Conservation (phyloP, 2,113 vertebrate species). For the Corythoichthys haematopterus region DNA sequence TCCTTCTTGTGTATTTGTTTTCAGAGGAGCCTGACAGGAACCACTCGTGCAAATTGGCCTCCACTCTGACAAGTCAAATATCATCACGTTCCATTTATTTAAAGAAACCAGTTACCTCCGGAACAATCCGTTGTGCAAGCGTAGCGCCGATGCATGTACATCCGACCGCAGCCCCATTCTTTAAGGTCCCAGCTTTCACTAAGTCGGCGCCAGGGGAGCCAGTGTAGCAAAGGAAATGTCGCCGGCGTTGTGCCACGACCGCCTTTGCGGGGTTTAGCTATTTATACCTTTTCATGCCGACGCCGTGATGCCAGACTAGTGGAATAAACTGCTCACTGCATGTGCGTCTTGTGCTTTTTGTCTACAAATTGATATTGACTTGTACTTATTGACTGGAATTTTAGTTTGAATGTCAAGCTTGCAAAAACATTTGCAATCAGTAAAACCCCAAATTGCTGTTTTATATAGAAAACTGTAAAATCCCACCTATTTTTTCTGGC, state of each 20-base stretch:
- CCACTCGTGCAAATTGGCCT: constrained; percentile 39
- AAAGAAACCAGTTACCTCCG: constrained; percentile 11
- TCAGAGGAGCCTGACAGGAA: constrained; percentile 14
- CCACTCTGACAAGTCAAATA: constrained; percentile 25
- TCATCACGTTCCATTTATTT: constrained; percentile 23
- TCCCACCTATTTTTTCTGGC: too few species aligned
- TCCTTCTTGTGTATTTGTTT: constrained; percentile 28
- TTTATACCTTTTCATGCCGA: constrained; percentile 52
- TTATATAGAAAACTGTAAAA: too few species aligned
- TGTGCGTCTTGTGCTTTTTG: constrained; percentile 23
- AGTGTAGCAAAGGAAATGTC: not conserved
- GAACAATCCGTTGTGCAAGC: constrained; percentile 34
- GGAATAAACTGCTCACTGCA: constrained; percentile 53
- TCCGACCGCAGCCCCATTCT: not conserved
- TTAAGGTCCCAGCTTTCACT: not conserved
- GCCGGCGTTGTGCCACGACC: not conserved
- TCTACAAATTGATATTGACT: constrained; percentile 3
- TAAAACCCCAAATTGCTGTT: too few species aligned
- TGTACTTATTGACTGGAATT: too few species aligned
- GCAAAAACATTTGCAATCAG: too few species aligned
- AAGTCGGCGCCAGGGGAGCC: not conserved
- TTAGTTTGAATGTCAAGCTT: not conserved
- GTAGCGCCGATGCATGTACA: constrained; percentile 54
- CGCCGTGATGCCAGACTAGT: constrained; percentile 32
- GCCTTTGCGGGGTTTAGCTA: constrained; percentile 12